phyloP scores from a whole-genome alignment of 2,888 invertebrate genomes.

The Drosophila pseudotalamancana region DNA sequence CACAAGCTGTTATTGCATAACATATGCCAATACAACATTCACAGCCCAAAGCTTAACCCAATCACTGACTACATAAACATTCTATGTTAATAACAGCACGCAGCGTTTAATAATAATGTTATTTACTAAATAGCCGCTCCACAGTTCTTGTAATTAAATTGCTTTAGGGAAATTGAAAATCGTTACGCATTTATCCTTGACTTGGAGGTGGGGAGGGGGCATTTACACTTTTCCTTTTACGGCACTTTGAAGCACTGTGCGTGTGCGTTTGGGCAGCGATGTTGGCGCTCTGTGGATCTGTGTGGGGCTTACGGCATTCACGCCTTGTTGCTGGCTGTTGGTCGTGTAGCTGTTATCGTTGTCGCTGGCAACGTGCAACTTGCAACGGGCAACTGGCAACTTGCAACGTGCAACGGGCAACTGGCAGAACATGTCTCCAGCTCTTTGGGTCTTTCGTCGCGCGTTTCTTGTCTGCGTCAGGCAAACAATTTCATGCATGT shows the following conservation, averaged over 20 bases:
- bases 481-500: constrained; percentile 71
- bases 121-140: neutral
- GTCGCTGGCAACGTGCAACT: constrained; percentile 50
- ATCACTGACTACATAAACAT: too few species aligned
- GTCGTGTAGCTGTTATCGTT: constrained; percentile 63
- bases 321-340: constrained; percentile 64
- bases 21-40: neutral
- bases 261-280: constrained; percentile 11
- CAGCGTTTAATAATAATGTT: neutral
- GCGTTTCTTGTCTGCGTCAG: constrained; percentile 30
- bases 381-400: constrained; percentile 23
- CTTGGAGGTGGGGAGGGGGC: too few species aligned
- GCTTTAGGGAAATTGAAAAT: neutral
- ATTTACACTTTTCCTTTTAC: constrained; percentile 42
- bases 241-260: constrained; percentile 37
- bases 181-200: constrained; percentile 6
- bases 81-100: neutral
- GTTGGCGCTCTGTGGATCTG: neutral
- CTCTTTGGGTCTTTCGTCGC: constrained; percentile 29
- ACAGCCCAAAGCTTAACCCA: too few species aligned
- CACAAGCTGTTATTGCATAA: neutral
- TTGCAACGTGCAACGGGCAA: constrained; percentile 36
- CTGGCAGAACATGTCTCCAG: constrained; percentile 67
- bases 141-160: neutral
- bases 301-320: constrained; percentile 72